Evolutionary conservation across 2,888 invertebrate species (phyloP).

Genomic region (Spicauda simplicius): DNA sequence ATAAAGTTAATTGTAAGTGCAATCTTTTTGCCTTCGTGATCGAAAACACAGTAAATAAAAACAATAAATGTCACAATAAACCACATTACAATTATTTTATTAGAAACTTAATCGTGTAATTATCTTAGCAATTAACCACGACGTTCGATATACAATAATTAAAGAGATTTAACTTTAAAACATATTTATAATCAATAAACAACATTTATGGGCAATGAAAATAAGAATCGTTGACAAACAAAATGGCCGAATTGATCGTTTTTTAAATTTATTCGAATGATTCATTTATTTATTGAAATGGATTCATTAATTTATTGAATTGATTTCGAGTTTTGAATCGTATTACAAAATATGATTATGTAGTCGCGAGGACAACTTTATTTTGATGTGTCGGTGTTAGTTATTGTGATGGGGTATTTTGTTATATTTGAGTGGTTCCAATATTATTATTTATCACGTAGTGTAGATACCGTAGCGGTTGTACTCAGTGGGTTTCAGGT

Average conservation of each 20-base stretch:
- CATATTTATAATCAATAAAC: conserved; percentile 27
- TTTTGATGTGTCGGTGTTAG: not conserved
- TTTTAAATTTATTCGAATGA: conserved; percentile 23
- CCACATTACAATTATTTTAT: conserved; percentile 25
- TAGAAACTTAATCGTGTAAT: conserved; percentile 16
- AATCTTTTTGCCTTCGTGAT: not conserved
- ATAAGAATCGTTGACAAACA: conserved; percentile 28
- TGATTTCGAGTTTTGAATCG: conserved; percentile 9
- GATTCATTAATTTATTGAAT: conserved; percentile 27
- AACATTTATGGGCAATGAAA: conserved; percentile 24
- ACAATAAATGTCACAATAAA: conserved; percentile 20
- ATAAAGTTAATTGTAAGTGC: not conserved
- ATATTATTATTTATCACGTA: no score
- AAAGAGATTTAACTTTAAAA: conserved; percentile 16
- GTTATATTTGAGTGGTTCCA: no score
- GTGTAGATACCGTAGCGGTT: no score
- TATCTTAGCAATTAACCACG: conserved; percentile 16
- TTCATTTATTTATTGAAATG: conserved; percentile 29
- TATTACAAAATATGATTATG: conserved; percentile 10
- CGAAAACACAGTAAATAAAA: conserved; percentile 17
- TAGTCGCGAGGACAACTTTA: not conserved
- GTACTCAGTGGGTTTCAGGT: no score
- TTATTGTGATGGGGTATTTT: not conserved
- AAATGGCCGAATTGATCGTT: conserved; percentile 19
- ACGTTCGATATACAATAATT: conserved; percentile 28